Conservation (phyloP, 2,113 vertebrate genomes). For the Myocastor coypus region DNA sequence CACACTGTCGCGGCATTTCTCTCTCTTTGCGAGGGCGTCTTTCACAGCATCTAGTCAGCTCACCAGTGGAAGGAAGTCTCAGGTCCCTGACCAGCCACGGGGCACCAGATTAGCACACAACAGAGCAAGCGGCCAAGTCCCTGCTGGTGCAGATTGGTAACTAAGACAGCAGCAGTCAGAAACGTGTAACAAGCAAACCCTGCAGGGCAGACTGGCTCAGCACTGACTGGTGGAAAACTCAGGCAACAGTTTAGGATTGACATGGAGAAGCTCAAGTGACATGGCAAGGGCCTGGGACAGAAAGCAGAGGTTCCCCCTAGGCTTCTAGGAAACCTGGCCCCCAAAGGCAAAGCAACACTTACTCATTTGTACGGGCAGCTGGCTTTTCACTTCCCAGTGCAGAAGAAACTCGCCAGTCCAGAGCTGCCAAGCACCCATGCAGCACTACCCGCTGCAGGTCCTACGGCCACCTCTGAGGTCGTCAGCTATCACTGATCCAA, state of each 20-base stretch:
- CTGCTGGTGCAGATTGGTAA: not conserved
- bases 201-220: not conserved
- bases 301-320: not conserved
- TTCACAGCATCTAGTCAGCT: not conserved
- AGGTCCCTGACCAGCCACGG: not conserved
- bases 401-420: slow-evolving; percentile 19
- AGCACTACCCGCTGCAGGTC: not conserved
- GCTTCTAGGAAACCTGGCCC: not conserved
- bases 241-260: not conserved
- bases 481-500: not conserved
- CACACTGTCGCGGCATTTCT: not conserved
- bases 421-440: not conserved
- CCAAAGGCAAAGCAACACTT: not conserved
- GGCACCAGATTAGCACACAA: not conserved
- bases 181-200: not conserved
- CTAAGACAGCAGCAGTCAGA: not conserved
- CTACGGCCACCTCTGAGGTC: not conserved
- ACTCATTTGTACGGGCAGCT: not conserved
- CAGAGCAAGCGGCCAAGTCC: not conserved
- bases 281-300: accelerated
- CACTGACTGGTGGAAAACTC: not conserved
- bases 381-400: slow-evolving; percentile 19
- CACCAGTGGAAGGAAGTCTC: not conserved
- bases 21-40: not conserved
- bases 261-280: not conserved